Evolutionary conservation across 2,888 invertebrate species (phyloP).

Genomic region (Nudaria mundana): DNA sequence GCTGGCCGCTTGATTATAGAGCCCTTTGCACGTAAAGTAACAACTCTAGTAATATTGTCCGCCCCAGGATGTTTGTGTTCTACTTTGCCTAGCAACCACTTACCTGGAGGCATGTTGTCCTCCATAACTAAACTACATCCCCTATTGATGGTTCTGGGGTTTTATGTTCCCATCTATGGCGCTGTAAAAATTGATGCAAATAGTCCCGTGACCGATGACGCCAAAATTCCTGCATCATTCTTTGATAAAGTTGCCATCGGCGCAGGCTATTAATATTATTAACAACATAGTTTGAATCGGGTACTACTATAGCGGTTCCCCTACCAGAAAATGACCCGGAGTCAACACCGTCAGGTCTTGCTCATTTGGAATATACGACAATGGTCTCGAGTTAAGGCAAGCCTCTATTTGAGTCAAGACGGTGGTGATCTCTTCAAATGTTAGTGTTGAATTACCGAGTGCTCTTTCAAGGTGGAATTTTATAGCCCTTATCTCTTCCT

Average conservation of each 20-base stretch:
- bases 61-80: neutral
- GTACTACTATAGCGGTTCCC: too few species aligned
- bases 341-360: too few species aligned
- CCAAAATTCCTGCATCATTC: slow-evolving; percentile 24
- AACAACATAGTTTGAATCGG: neutral
- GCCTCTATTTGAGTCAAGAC: too few species aligned
- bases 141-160: slow-evolving; percentile 3
- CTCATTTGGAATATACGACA: too few species aligned
- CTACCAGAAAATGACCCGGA: too few species aligned
- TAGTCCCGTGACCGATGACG: slow-evolving; percentile 14
- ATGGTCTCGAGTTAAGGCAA: too few species aligned
- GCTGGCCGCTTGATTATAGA: slow-evolving; percentile 7
- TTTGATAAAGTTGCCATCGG: slow-evolving; percentile 26
- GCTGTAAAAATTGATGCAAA: neutral
- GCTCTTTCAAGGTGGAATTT: too few species aligned
- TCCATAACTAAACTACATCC: slow-evolving; percentile 2
- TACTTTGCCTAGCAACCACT: slow-evolving; percentile 2
- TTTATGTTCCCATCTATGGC: slow-evolving; percentile 4
- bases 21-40: slow-evolving; percentile 6
- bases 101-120: neutral
- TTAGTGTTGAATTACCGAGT: too few species aligned
- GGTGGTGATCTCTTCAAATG: too few species aligned
- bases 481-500: too few species aligned
- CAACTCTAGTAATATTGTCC: slow-evolving; percentile 5
- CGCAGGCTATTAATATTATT: slow-evolving; percentile 5